phyloP scores from a whole-genome alignment of 2,888 invertebrate species.

The Pegoplata infirma region DNA sequence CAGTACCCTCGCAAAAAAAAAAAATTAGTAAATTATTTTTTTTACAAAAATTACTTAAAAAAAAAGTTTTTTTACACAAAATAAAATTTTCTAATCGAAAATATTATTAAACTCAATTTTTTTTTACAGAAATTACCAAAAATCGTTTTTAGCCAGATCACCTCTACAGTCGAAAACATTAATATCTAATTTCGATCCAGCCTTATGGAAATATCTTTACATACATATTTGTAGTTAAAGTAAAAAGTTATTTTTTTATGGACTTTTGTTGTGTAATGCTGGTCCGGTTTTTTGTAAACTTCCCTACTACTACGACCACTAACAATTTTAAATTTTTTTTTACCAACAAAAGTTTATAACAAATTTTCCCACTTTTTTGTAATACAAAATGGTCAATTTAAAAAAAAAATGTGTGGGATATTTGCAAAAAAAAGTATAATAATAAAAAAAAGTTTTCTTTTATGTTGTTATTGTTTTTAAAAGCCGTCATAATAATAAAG shows the following conservation, averaged over 20 bases:
- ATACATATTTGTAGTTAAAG: conserved; percentile 51
- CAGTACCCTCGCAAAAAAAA: too few relatives aligned
- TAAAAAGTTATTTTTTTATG: conserved; percentile 56
- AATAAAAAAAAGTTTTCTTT: conserved; percentile 42
- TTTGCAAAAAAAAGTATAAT: conserved; percentile 30
- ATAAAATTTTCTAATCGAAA: too few relatives aligned
- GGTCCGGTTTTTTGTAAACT: conserved; percentile 22
- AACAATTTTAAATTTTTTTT: conserved; percentile 22
- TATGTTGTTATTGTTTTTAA: conserved; percentile 54
- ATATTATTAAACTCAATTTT: too few relatives aligned
- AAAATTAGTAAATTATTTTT: too few relatives aligned
- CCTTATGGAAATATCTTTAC: too few relatives aligned
- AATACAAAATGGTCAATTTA: conserved; percentile 48
- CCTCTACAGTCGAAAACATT: too few relatives aligned
- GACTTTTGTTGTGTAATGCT: conserved; percentile 26
- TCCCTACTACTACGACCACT: neutral
- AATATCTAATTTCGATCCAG: too few relatives aligned
- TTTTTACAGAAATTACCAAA: too few relatives aligned
- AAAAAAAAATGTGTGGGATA: conserved; percentile 36
- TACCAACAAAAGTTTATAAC: conserved; percentile 35
- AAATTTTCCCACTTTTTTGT: conserved; percentile 33
- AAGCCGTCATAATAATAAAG: conserved; percentile 54
- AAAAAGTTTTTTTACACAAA: too few relatives aligned
- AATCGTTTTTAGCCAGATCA: too few relatives aligned
- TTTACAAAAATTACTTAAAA: too few relatives aligned